These are phyloP conservation scores for Chaitophorus viminalis DNA, from an alignment of 2,888 invertebrate species.

Conservation along the genomic window DNA sequence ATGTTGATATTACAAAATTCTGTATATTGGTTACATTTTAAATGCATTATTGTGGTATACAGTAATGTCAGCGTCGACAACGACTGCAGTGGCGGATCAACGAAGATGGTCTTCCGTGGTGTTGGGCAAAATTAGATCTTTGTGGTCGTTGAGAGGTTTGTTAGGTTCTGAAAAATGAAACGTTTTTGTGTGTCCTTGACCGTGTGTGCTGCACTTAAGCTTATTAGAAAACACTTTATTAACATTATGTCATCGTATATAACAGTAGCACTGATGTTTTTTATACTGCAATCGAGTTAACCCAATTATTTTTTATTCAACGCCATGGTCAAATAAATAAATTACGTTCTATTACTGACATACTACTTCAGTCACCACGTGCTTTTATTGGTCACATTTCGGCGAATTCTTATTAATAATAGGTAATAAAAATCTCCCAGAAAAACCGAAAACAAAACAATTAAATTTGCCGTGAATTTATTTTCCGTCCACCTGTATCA, in stretches of 20 bases:
- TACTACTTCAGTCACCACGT: slow-evolving; percentile 2
- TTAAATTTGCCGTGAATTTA: background rate
- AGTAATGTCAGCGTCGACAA: slow-evolving; percentile 64
- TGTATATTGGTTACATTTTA: slow-evolving; percentile 66
- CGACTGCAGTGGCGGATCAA: slow-evolving; percentile 70
- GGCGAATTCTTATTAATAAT: background rate
- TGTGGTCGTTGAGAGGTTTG: slow-evolving; percentile 73
- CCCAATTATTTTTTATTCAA: slow-evolving; percentile 52
- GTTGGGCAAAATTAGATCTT: slow-evolving; percentile 87
- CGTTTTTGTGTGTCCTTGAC: slow-evolving; percentile 33
- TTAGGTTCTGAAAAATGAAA: slow-evolving; percentile 50
- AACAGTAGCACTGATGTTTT: slow-evolving; percentile 15
- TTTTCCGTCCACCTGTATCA: too few relatives aligned
- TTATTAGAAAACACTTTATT: slow-evolving; percentile 56
- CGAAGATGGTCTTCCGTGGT: slow-evolving; percentile 81
- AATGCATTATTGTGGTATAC: slow-evolving; percentile 34
- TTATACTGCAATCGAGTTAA: slow-evolving; percentile 35
- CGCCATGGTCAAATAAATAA: slow-evolving; percentile 38
- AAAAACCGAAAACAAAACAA: background rate
- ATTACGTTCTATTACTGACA: slow-evolving; percentile 2
- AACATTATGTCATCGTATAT: slow-evolving; percentile 40
- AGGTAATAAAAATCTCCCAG: background rate
- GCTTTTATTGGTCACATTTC: background rate
- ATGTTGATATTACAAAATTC: background rate
- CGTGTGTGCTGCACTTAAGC: slow-evolving; percentile 40